phyloP scores from a whole-genome alignment of 2,797 vertebrate species.

The Naso thynnoides region DNA sequence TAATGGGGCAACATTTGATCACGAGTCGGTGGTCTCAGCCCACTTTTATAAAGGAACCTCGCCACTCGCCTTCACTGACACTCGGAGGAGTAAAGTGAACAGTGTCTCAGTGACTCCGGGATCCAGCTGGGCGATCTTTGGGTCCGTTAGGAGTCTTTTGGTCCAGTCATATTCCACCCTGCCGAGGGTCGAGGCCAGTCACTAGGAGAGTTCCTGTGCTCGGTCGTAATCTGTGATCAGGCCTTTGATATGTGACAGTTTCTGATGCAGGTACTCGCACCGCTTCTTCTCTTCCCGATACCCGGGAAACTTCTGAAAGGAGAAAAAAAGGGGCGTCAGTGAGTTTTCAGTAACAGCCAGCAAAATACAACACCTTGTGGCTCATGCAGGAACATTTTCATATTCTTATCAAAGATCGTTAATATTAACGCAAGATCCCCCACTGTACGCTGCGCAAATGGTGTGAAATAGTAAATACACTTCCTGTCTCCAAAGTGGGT shows the following conservation, averaged over 20 bases:
- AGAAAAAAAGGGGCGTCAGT: conserved; percentile 7
- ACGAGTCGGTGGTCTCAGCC: conserved; percentile 79
- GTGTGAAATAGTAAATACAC: too few relatives aligned
- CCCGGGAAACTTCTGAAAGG: conserved; percentile 85
- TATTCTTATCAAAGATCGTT: too few relatives aligned
- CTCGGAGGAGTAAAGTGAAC: conserved; percentile 78
- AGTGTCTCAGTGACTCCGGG: conserved; percentile 66
- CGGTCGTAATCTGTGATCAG: conserved; percentile 90
- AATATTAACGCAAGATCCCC: too few relatives aligned
- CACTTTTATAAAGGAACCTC: conserved; percentile 60
- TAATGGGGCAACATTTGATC: conserved; percentile 78
- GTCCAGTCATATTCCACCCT: conserved; percentile 68
- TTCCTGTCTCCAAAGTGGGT: too few relatives aligned
- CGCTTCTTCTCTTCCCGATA: conserved; percentile 90
- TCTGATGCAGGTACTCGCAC: conserved; percentile 90
- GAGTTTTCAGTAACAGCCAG: conserved; percentile 3
- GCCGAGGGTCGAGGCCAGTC: conserved; percentile 40
- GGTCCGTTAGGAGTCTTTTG: conserved; percentile 76
- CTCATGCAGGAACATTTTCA: neutral
- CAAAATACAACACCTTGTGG: neutral
- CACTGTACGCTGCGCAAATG: too few relatives aligned
- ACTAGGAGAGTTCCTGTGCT: conserved; percentile 79
- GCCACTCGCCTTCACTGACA: conserved; percentile 62
- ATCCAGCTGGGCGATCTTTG: conserved; percentile 66
- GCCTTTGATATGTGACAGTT: conserved; percentile 91